Evolutionary conservation across 2,113 vertebrate genomes (phyloP).

Genomic region (Mastomys coucha): DNA sequence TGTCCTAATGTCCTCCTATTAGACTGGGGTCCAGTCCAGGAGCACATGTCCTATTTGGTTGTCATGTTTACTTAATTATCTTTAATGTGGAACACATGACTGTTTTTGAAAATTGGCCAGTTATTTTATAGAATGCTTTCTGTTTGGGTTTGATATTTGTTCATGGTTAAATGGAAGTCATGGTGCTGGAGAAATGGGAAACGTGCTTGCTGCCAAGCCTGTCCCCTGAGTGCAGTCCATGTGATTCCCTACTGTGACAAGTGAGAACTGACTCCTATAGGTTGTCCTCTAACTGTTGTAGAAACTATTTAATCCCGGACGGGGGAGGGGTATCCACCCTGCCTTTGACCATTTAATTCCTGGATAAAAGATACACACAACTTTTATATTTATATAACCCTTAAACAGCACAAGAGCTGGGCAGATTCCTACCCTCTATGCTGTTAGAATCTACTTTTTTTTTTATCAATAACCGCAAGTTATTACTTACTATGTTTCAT

Average conservation of each 20-base stretch:
- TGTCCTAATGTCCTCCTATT: neutral
- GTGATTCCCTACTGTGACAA: neutral
- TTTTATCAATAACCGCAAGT: too few relatives aligned
- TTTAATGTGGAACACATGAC: neutral
- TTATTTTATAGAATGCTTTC: slow-evolving; percentile 21
- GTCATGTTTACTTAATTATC: neutral
- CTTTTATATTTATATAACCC: too few relatives aligned
- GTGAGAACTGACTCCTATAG: neutral
- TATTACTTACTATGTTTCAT: too few relatives aligned
- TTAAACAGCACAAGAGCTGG: too few relatives aligned
- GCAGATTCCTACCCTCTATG: too few relatives aligned
- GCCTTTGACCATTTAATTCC: too few relatives aligned
- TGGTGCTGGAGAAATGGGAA: neutral
- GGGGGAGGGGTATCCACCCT: too few relatives aligned
- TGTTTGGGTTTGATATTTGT: neutral
- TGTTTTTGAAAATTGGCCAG: neutral
- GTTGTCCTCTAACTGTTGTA: neutral
- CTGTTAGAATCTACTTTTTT: too few relatives aligned
- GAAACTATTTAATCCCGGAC: too few relatives aligned
- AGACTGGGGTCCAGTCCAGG: neutral
- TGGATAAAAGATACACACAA: too few relatives aligned
- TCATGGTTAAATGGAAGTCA: neutral
- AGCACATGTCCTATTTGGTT: neutral
- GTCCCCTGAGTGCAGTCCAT: neutral
- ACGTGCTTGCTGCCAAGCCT: neutral